These are phyloP conservation scores for Girardinichthys multiradiatus DNA, from an alignment of 2,113 vertebrate genomes.

Conservation along the genomic window DNA sequence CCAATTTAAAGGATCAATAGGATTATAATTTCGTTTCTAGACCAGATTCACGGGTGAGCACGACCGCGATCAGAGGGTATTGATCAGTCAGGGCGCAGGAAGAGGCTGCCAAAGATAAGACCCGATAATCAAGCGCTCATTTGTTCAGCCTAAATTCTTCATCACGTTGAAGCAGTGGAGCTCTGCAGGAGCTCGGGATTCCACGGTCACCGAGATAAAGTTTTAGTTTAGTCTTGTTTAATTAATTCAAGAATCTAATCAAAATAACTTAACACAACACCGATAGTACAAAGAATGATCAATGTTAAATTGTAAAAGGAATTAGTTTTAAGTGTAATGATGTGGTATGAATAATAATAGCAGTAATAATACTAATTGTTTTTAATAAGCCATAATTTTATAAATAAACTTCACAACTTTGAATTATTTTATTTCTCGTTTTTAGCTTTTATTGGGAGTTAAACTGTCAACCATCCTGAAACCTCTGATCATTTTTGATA, in stretches of 20 bases:
- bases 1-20: conserved; percentile 67
- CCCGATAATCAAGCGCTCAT: conserved; percentile 63
- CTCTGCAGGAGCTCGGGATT: conserved; percentile 38
- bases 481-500: background rate
- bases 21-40: conserved; percentile 70
- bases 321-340: too few species aligned
- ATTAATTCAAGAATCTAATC: background rate
- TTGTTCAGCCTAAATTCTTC: conserved; percentile 64
- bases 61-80: conserved; percentile 57
- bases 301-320: background rate
- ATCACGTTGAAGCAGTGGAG: conserved; percentile 37
- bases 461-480: background rate
- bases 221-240: background rate
- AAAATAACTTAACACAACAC: background rate
- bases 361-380: background rate
- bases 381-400: background rate
- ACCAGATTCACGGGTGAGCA: conserved; percentile 63
- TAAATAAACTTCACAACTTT: background rate
- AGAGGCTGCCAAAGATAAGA: conserved; percentile 59
- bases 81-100: conserved; percentile 63
- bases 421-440: background rate
- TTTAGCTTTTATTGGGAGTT: background rate
- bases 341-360: too few species aligned
- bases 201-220: background rate
- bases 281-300: background rate